These are phyloP conservation scores for Cerastoderma edule DNA, from an alignment of 2,888 invertebrate species.

Conservation along the genomic window DNA sequence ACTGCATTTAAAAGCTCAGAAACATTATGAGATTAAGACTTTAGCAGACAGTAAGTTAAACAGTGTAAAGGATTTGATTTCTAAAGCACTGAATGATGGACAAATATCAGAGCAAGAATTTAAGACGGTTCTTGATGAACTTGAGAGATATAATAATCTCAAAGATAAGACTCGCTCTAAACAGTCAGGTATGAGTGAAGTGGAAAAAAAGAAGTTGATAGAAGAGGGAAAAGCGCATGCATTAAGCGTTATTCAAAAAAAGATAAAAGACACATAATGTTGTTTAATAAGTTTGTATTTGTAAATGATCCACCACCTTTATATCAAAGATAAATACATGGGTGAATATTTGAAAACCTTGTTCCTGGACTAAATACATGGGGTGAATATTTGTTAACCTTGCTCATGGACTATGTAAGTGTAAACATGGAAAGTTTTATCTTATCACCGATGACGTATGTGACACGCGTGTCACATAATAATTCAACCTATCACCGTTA, in stretches of 20 bases:
- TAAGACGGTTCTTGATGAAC: slow-evolving; percentile 28
- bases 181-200: slow-evolving; percentile 21
- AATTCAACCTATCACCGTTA: slow-evolving; percentile 13
- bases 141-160: slow-evolving; percentile 20
- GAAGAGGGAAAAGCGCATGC: slow-evolving; percentile 20
- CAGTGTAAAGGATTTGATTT: slow-evolving; percentile 35
- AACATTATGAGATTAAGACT: slow-evolving; percentile 38
- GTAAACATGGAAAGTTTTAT: background rate
- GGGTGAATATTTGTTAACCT: background rate
- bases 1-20: slow-evolving; percentile 28
- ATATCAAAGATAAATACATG: background rate
- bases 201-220: slow-evolving; percentile 21
- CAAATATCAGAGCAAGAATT: slow-evolving; percentile 34
- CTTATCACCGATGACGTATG: slow-evolving; percentile 5
- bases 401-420: background rate
- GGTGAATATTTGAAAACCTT: background rate
- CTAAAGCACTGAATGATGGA: slow-evolving; percentile 33
- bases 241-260: slow-evolving; percentile 10
- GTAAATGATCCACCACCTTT: slow-evolving; percentile 9
- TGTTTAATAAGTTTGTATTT: background rate
- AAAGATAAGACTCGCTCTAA: slow-evolving; percentile 21
- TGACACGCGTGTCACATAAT: slow-evolving; percentile 7
- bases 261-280: slow-evolving; percentile 10
- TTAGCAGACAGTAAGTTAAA: slow-evolving; percentile 31
- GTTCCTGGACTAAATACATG: no score